Conservation (phyloP, 2,113 vertebrate genomes). For the Daboia siamensis region DNA sequence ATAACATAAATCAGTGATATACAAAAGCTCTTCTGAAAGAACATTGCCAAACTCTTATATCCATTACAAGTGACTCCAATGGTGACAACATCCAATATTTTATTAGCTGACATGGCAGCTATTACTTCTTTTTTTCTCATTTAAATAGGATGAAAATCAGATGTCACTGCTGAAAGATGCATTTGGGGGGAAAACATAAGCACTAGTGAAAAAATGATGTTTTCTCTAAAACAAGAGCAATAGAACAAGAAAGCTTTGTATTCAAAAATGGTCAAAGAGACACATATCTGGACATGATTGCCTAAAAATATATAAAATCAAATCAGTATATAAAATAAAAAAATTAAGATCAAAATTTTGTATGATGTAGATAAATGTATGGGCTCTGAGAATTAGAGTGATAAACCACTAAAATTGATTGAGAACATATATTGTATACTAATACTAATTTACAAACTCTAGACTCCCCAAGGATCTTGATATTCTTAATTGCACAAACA, state of each 20-base stretch:
- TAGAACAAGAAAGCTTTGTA: not conserved
- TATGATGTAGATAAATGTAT: not conserved
- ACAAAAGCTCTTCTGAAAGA: slow-evolving; percentile 8
- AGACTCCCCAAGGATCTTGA: not conserved
- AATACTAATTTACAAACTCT: not conserved
- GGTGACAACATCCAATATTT: slow-evolving; percentile 1
- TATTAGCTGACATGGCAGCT: not conserved
- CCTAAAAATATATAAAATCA: not conserved
- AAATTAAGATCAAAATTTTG: not conserved
- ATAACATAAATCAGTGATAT: slow-evolving; percentile 8
- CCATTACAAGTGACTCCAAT: not conserved
- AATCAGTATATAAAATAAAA: not conserved
- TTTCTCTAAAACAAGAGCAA: not conserved
- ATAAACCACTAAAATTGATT: not conserved
- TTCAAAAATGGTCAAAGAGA: not conserved
- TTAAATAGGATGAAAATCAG: slow-evolving; percentile 3
- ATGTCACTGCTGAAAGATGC: not conserved
- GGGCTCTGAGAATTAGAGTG: not conserved
- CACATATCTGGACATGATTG: not conserved
- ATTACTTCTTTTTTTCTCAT: not conserved
- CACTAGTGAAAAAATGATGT: not conserved
- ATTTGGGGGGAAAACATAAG: not conserved
- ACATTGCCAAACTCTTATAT: not conserved
- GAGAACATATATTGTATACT: not conserved
- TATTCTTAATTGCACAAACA: not conserved